Evolutionary conservation across 1,140 invertebrate genomes (phyloP), one percentile per base, ranked within the genome.

Genomic region (Eubasilissa regina): DNA sequence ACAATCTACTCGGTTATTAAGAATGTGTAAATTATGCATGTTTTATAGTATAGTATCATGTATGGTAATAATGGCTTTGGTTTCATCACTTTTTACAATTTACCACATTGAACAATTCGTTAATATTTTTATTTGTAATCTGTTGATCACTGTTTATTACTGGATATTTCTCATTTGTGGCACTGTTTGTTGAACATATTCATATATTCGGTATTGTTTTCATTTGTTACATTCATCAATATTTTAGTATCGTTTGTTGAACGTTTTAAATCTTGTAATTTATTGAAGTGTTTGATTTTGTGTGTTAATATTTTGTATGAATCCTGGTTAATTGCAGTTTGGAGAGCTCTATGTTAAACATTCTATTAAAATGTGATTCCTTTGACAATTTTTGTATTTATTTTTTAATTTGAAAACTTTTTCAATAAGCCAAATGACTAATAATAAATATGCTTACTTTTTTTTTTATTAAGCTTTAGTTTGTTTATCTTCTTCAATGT

Each of bases 211-310:
- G 15, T 58, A 58, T 58, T 58, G 17, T 58, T 58, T 58, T 15
- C 6, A 11, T 11, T 17, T 58, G 55, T 58, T 58, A 21, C 7
- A 58, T 58, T 58, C 25, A 51, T 56, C n/a, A 56, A 56, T 51
- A 25, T 43, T 68, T 19, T 17, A 68, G 44, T 68, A 48, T 48
- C n/a, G n/a, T 45, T 21, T 45, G 64, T 68, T 68, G 44, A 21
- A 68, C 47, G 60, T 9, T 68, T 45, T 19, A 17, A 68, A 73
- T 73, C 48, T 35, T 55, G 51, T 73, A 21, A 73, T 73, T 73
- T 73, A 73, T 73, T 73, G 68, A 53, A 73, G n/a, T 53, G 68
- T 73, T 73, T 73, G 68, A 68, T 53, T 73, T 73, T 55, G 68
- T 55, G 68, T 53, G 48, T 73, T 73, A 48, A 73, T 73, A 64